A percentile compares a stretch with the other conserved stretches of the same genome.
Conservation (phyloP, 2,888 invertebrate species). For the Polyommatus iphigenia region DNA sequence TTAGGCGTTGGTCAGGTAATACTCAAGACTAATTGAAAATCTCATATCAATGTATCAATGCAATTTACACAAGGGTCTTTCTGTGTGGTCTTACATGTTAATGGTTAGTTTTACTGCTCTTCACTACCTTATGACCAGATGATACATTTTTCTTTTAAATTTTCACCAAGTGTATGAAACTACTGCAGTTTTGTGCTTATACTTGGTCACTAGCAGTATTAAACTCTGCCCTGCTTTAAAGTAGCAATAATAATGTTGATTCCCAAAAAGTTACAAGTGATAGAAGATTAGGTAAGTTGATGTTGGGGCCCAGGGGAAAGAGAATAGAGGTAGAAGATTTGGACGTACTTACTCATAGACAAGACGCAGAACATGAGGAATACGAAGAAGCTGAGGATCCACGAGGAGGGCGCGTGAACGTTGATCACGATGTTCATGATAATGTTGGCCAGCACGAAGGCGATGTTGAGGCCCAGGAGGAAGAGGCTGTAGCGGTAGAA, state of each 20-base stretch:
- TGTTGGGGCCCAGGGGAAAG: not conserved
- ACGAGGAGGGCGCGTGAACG: not conserved
- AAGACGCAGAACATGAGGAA: not conserved
- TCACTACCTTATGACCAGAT: no score
- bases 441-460: not conserved
- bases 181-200: no score
- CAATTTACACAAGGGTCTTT: no score
- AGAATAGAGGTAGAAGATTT: no score
- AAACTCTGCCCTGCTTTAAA: no score
- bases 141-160: no score
- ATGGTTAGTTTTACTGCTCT: no score
- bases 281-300: not conserved
- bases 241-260: not conserved
- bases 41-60: no score
- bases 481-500: conserved; percentile 7
- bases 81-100: no score
- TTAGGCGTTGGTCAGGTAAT: no score
- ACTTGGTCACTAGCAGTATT: not conserved
- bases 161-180: no score
- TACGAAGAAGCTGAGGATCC: not conserved
- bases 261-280: not conserved
- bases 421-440: not conserved
- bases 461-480: not conserved
- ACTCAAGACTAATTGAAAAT: no score
- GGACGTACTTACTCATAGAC: not conserved